phyloP scores from a whole-genome alignment of 2,113 vertebrate genomes.

The Lutjanus erythropterus region DNA sequence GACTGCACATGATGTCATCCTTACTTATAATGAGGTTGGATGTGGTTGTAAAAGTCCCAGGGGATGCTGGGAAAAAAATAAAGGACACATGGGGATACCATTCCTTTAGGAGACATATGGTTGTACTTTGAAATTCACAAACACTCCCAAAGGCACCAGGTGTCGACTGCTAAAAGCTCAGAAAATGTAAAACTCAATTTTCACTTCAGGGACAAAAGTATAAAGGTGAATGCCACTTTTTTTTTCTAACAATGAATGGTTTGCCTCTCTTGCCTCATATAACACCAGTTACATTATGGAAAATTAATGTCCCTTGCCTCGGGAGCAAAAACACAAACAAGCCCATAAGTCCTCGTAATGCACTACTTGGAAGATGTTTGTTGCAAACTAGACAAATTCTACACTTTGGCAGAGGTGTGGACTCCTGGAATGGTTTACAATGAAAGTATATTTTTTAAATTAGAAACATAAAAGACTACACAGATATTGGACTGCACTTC shows the following conservation, averaged over 20 bases:
- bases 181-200: conserved; percentile 42
- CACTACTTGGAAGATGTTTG: not conserved
- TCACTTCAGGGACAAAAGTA: conserved; percentile 9
- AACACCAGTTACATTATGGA: not conserved
- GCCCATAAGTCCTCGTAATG: not conserved
- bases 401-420: not conserved
- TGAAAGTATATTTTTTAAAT: not conserved
- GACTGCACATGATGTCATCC: conserved; percentile 52
- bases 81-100: conserved; percentile 30
- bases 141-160: conserved; percentile 45
- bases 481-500: too few relatives aligned
- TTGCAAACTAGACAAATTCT: not conserved
- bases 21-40: conserved; percentile 59
- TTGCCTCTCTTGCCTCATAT: not conserved
- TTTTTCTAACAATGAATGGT: conserved; percentile 11
- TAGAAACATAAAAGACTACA: not conserved
- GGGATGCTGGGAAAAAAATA: conserved; percentile 15
- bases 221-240: not conserved
- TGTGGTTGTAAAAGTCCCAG: conserved; percentile 47
- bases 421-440: not conserved
- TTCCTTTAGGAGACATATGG: conserved; percentile 45
- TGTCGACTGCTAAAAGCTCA: conserved; percentile 32
- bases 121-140: conserved; percentile 58
- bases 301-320: not conserved
- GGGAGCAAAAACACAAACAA: conserved; percentile 13